phyloP scores from a whole-genome alignment of 2,888 invertebrate genomes.

The Patella pellucida region DNA sequence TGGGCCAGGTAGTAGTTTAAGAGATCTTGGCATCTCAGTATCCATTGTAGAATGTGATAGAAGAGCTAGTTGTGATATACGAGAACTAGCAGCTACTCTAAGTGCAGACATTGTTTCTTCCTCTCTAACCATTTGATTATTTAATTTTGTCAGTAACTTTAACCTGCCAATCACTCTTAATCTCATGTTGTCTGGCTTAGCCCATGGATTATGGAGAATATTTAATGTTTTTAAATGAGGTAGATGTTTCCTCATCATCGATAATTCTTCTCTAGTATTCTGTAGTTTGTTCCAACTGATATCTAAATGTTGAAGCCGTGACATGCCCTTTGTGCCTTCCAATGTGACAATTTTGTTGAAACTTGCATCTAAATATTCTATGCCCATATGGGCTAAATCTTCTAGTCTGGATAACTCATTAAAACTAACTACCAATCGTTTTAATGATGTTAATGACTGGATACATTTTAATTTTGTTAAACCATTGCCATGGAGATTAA shows the following conservation, averaged over 20 bases:
- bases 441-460: slow-evolving; percentile 52
- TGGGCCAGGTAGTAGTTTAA: slow-evolving; percentile 54
- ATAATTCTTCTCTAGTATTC: slow-evolving; percentile 66
- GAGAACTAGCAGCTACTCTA: slow-evolving; percentile 64
- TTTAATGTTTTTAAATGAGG: slow-evolving; percentile 61
- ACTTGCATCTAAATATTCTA: slow-evolving; percentile 69
- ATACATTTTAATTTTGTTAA: slow-evolving; percentile 58
- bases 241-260: slow-evolving; percentile 64
- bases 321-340: slow-evolving; percentile 67
- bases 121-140: slow-evolving; percentile 62
- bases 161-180: slow-evolving; percentile 67
- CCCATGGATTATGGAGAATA: slow-evolving; percentile 67
- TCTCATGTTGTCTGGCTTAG: slow-evolving; percentile 65
- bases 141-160: slow-evolving; percentile 61
- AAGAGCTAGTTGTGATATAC: slow-evolving; percentile 66
- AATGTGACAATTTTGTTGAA: slow-evolving; percentile 69
- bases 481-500: slow-evolving; percentile 68
- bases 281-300: slow-evolving; percentile 68
- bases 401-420: slow-evolving; percentile 68
- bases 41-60: slow-evolving; percentile 64
- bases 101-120: slow-evolving; percentile 63
- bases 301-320: slow-evolving; percentile 60
- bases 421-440: slow-evolving; percentile 64
- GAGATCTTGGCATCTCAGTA: slow-evolving; percentile 53
- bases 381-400: slow-evolving; percentile 61